Base-by-base conservation (phyloP, 2,888 invertebrate species). In the Steinernema hermaphroditum region DNA sequence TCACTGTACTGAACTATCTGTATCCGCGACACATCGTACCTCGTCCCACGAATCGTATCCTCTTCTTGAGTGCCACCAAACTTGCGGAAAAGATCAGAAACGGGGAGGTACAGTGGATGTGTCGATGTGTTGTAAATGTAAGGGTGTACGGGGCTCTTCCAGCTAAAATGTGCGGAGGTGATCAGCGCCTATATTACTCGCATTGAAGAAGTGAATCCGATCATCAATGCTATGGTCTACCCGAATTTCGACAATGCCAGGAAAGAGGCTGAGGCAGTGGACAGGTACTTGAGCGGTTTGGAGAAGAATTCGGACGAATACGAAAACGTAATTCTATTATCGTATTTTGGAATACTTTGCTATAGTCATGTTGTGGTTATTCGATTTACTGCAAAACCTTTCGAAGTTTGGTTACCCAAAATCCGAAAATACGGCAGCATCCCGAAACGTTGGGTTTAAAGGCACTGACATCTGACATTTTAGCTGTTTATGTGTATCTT, bases 21-120 rank as follows among this genome's bases (percentile, higher is more conserved):
- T 27, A 57, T 44, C 41, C 43, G 16, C 57, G 73, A 8, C 68
- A 44, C 32, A 74, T 72, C 54, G 85, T 88, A 0, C 78, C 85
- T n/a, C 79, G 80, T 50, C 85, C 87, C 1, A 77, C 79, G n/a
- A 82, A 88, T 76, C 82, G 84, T 14, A 76, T 88, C 0, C 84
- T 88, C 32, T 79, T 87, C 34, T 81, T 85, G 62, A 85, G 86
- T 75, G 88, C 88, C 6, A 83, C 83, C 2, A 57, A 79, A 77
- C 81, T 88, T 29, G 87, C 87, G 1, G 79, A 80, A 54, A 86
- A 87, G 80, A 88, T 88, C 44, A 80, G 87, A 44, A 79, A 77
- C n/a, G 82, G 87, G 76, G 83, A 88, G 85, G 88, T 88, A 37
- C 16, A 62, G n/a, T 32, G 14, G 69, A 37, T 37, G 37, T 44